Evolutionary conservation across 2,888 invertebrate genomes (phyloP).

Genomic region (Ophion ventricosus): DNA sequence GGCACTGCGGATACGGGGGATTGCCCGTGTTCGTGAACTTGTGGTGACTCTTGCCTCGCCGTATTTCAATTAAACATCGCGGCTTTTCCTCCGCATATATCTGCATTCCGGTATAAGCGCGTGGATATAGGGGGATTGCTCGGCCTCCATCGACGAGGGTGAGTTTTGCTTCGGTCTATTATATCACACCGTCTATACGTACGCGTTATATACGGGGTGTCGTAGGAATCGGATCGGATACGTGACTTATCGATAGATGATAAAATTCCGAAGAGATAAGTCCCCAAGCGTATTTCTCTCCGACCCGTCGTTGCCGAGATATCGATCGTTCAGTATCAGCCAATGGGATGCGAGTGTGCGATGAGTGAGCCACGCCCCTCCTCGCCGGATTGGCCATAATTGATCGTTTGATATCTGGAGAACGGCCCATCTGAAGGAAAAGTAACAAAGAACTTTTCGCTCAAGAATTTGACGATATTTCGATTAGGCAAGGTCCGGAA

Average conservation of each 20-base stretch:
- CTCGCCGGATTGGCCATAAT: not conserved
- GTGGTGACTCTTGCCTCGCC: conserved; percentile 69
- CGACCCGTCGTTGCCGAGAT: not conserved
- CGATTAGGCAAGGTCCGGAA: not conserved
- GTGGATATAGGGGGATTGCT: conserved; percentile 44
- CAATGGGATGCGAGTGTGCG: not conserved
- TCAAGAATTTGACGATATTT: not conserved
- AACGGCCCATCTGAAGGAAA: not conserved
- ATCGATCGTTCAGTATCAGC: not conserved
- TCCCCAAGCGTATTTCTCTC: not conserved
- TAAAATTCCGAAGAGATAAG: not conserved
- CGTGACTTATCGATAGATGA: not conserved
- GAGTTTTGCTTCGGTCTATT: conserved; percentile 40
- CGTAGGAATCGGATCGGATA: not conserved
- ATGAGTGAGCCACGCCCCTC: not conserved
- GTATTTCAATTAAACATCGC: conserved; percentile 77
- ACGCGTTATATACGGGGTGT: conserved; percentile 5
- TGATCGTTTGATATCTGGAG: not conserved
- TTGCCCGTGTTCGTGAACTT: conserved; percentile 32
- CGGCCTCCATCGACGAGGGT: conserved; percentile 50
- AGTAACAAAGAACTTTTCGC: not conserved
- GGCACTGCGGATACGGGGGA: conserved; percentile 24
- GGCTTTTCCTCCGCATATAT: conserved; percentile 68
- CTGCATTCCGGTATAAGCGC: conserved; percentile 65
- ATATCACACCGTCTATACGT: conserved; percentile 5